Base-by-base conservation (phyloP, 2,888 invertebrate species). In the Andrena chrysosceles region DNA sequence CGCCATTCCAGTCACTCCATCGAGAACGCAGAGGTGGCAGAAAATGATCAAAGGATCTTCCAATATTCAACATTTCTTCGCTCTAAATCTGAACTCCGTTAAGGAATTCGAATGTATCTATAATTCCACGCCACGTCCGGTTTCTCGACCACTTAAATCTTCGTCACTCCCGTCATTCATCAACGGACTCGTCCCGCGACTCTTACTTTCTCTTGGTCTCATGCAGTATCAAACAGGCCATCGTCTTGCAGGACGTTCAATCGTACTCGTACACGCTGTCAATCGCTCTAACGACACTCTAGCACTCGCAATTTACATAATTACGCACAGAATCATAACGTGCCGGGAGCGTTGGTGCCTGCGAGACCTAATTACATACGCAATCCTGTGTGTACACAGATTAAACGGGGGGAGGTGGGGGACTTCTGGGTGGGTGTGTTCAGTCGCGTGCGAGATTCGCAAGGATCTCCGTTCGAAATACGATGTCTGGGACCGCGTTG, bases 361-460 rank as follows among this genome's bases (percentile, higher is more conserved):
- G 89, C 90, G 89, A 84, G 84, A 89, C 88, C 89, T 91, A 90
- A 88, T 90, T 88, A 85, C 87, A 89, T 89, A 90, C 89, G 83
- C 89, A 87, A 85, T 88, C 85, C 85, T 56, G 23, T 80, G 83
- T 87, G 87, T 88, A 86, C 85, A 89, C 88, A 87, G 87, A 89
- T 87, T 85, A 87, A 89, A 90, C 85, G 78, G 84, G 49, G 73
- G 73, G 2, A 54, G 76, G 7, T 52, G 54, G 72, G 49, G 48
- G 52, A 70, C 26, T 64, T 75, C 71, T 16, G 60, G 29, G 42
- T 64, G 56, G 60, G 20, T 59, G 20, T 59, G 23, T 60, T 72
- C 56, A 62, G 68, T 49, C 59, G 68, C 60, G 70, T 77, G 70
- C 72, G 87, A 85, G 77, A 85, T 83, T 74, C 81, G 71, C 76